Evolutionary conservation across 53 echinoderm and acorn worm genomes (phyloP), one percentile per base, ranked within the genome.

Genomic region (Holothuria leucospilota): DNA sequence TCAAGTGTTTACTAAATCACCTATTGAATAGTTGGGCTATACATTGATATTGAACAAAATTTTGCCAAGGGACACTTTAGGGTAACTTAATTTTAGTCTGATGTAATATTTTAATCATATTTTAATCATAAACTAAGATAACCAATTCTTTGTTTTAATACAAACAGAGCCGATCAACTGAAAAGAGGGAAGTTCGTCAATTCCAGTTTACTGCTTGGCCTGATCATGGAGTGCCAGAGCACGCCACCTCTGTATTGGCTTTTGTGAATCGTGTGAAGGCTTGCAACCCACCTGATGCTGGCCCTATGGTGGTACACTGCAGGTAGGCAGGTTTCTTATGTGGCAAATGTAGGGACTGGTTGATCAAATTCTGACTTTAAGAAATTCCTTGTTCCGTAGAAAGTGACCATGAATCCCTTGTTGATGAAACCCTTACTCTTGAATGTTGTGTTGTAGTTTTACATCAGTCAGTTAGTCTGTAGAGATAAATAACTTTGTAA

Each of bases 141-240:
- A 56, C 2, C 18, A 56, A 56, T 18, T 18, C 18, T 56, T 18
- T 18, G 15, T 56, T 82, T 83, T 7, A 40, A 29, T 34, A 20
- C 2, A 61, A 77, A 56, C 89, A 94, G 90, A 92, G 95, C 80
- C 95, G 95, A 38, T 89, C 95, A 6, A 87, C 91, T 49, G 99
- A 98, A 79, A 98, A 98, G 90, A 74, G 99, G 20, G 98, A 97
- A 49, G 93, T 98, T 1, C 95, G 95, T 21, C 99, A 95, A 86
- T 95, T 98, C 87, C 99, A 98, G 86, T 98, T 98, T 77, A 98
- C 99, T 52, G 99, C 95, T 46, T 95, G 95, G 99, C 99, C 99
- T 0, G 95, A 95, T 74, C 95, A 95, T 60, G 99, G 99, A 63
- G 95, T 95, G 11, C 99, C 95, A 21, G 95, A 98, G 84, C 99